These are phyloP conservation scores for Laspeyria flexula DNA, from an alignment of 2,888 invertebrate genomes.

Conservation along the genomic window DNA sequence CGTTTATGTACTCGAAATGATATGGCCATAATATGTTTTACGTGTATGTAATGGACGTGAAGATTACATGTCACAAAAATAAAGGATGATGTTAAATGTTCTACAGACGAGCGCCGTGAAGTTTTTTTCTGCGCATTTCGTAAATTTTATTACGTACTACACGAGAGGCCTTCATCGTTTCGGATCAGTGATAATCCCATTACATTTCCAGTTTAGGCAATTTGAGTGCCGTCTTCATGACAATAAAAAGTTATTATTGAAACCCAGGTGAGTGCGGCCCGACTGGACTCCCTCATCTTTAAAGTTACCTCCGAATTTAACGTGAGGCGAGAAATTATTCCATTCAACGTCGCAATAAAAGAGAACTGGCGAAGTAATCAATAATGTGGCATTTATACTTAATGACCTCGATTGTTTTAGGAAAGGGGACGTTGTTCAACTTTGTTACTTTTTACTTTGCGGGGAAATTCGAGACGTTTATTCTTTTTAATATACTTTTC, in stretches of 20 bases:
- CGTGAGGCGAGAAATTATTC: conserved; percentile 26
- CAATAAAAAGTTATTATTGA: conserved; percentile 72
- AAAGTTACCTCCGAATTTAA: conserved; percentile 28
- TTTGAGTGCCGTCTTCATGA: conserved; percentile 65
- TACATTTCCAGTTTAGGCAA: conserved; percentile 72
- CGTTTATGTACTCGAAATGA: background rate
- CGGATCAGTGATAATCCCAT: conserved; percentile 77
- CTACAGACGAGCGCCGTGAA: conserved; percentile 43
- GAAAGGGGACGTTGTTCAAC: conserved; percentile 2
- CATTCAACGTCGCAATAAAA: conserved; percentile 28
- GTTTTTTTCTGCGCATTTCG: conserved; percentile 60
- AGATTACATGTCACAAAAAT: conserved; percentile 35
- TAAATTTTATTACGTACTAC: conserved; percentile 69
- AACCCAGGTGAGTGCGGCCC: conserved; percentile 57
- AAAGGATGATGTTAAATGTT: conserved; percentile 50
- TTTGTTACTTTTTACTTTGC: conserved; percentile 13
- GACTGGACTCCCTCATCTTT: conserved; percentile 34
- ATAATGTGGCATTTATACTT: conserved; percentile 31
- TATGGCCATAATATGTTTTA: background rate
- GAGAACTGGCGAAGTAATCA: conserved; percentile 23
- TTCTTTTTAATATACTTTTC: conserved; percentile 1
- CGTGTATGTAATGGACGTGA: conserved; percentile 8
- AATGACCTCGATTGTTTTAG: conserved; percentile 32
- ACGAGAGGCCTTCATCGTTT: conserved; percentile 68
- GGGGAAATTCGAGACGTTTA: conserved; percentile 7